Evolutionary conservation across 2,113 vertebrate species (phyloP).

Genomic region (Gadus macrocephalus): DNA sequence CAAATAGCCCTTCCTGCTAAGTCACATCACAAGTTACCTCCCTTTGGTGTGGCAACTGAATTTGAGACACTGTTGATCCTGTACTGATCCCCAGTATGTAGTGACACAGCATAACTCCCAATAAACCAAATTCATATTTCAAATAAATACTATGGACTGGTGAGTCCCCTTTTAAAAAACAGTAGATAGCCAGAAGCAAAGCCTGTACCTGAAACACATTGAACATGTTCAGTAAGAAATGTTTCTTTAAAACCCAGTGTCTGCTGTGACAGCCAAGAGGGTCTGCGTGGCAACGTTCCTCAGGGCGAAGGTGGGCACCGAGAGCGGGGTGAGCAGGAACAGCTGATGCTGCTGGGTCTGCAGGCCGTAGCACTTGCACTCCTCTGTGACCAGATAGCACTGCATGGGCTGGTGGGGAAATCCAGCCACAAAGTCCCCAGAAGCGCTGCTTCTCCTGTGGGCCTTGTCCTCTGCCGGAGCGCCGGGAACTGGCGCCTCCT

Average conservation of each 20-base stretch:
- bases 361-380: conserved; percentile 75
- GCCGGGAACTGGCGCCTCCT: conserved; percentile 54
- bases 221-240: not conserved
- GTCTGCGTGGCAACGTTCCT: conserved; percentile 74
- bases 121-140: not conserved
- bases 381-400: conserved; percentile 76
- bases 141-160: too few relatives aligned
- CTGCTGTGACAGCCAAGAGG: conserved; percentile 59
- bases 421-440: conserved; percentile 73
- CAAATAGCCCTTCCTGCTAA: too few relatives aligned
- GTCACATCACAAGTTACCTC: too few relatives aligned
- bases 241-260: conserved; percentile 63
- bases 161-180: too few relatives aligned
- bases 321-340: conserved; percentile 70
- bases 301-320: conserved; percentile 79
- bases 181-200: not conserved
- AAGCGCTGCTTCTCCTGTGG: conserved; percentile 12
- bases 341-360: conserved; percentile 78
- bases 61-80: too few relatives aligned
- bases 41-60: too few relatives aligned
- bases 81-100: not conserved
- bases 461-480: conserved; percentile 31
- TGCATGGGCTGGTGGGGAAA: conserved; percentile 70
- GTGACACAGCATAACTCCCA: not conserved
- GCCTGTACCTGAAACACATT: not conserved